These are phyloP conservation scores for Xestia ashworthii DNA, from an alignment of 2,888 invertebrate species.

Conservation along the genomic window DNA sequence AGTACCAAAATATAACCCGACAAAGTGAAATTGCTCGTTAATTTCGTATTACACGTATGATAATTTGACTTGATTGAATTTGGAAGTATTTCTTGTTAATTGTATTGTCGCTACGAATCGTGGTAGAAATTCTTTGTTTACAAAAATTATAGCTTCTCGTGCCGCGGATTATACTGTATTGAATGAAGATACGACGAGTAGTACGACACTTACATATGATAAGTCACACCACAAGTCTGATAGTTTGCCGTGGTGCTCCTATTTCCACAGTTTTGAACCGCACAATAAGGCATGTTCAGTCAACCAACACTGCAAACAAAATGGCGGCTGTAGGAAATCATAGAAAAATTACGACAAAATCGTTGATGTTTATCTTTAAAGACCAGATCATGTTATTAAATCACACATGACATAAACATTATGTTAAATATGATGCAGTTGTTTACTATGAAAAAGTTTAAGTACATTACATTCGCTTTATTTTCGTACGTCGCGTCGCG, in stretches of 20 bases:
- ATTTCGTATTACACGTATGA: too few relatives aligned
- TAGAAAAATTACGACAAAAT: not conserved
- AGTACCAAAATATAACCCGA: too few relatives aligned
- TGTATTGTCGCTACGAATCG: too few relatives aligned
- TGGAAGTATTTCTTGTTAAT: too few relatives aligned
- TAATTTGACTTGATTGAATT: too few relatives aligned
- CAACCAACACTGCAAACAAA: not conserved
- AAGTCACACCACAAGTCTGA: slow-evolving; percentile 43
- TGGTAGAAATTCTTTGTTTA: too few relatives aligned
- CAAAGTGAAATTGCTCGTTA: too few relatives aligned
- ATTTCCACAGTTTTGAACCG: slow-evolving; percentile 43
- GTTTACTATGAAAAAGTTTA: not conserved
- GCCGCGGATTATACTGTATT: not conserved
- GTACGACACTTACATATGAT: slow-evolving; percentile 39
- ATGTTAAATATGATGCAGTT: not conserved
- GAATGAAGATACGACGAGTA: not conserved
- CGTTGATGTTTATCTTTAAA: not conserved
- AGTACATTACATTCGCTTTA: not conserved
- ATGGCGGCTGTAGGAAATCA: not conserved
- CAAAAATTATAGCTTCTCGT: too few relatives aligned
- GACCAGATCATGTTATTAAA: not conserved
- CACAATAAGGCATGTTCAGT: slow-evolving; percentile 47
- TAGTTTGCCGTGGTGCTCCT: slow-evolving; percentile 41
- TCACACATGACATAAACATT: not conserved
- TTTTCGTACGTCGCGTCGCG: slow-evolving; percentile 1